These are phyloP conservation scores for Anorthoa munda DNA, from an alignment of 2,888 invertebrate species.

Conservation along the genomic window DNA sequence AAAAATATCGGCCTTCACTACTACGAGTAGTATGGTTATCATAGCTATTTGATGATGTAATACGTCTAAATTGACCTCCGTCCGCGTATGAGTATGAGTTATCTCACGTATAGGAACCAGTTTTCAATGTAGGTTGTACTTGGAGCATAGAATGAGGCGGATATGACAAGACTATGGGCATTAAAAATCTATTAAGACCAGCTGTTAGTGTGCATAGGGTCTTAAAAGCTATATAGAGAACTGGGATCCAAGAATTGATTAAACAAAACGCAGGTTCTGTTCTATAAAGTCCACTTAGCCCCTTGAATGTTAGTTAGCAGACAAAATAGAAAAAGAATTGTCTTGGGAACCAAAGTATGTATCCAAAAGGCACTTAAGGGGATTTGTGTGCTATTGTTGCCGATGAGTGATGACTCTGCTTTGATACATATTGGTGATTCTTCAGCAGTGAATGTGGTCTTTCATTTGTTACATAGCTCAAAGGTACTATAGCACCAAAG, in stretches of 20 bases:
- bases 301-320: too few relatives aligned
- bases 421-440: not conserved
- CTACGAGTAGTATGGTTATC: conserved; percentile 68
- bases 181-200: not conserved
- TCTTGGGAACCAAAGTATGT: too few relatives aligned
- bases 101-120: conserved; percentile 78
- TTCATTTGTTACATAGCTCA: not conserved
- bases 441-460: not conserved
- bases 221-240: too few relatives aligned
- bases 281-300: too few relatives aligned
- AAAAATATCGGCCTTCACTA: conserved; percentile 47
- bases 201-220: too few relatives aligned
- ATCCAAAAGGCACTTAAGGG: too few relatives aligned
- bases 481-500: too few relatives aligned
- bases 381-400: not conserved
- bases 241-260: not conserved
- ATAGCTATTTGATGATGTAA: conserved; percentile 78
- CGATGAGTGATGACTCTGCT: not conserved
- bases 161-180: conserved; percentile 22
- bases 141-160: conserved; percentile 33
- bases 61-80: conserved; percentile 76
- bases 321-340: too few relatives aligned
- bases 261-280: not conserved
- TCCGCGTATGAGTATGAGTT: conserved; percentile 70
- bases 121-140: conserved; percentile 72